phyloP scores from a whole-genome alignment of 2,113 vertebrate species.

The Nothobranchius kuhntae region DNA sequence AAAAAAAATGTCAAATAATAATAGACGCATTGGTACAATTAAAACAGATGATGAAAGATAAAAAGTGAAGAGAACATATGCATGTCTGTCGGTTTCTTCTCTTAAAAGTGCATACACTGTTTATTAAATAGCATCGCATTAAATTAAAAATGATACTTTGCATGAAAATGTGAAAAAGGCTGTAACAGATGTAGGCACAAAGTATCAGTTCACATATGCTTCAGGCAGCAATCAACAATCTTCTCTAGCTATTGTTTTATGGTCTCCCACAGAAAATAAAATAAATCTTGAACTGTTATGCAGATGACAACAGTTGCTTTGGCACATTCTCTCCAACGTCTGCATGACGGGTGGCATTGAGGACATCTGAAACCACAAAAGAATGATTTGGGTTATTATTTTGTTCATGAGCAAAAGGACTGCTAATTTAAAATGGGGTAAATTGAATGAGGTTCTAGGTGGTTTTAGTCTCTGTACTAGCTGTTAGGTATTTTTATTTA shows the following conservation, averaged over 20 bases:
- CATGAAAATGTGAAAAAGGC: slow-evolving; percentile 85
- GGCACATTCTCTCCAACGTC: slow-evolving; percentile 76
- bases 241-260: slow-evolving; percentile 62
- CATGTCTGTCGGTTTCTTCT: slow-evolving; percentile 67
- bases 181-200: slow-evolving; percentile 93
- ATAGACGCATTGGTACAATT: slow-evolving; percentile 56
- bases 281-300: slow-evolving; percentile 34
- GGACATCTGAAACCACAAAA: slow-evolving; percentile 74
- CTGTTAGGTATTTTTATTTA: no score
- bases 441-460: no score
- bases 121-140: slow-evolving; percentile 91
- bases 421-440: no score
- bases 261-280: slow-evolving; percentile 49
- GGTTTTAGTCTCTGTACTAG: not conserved
- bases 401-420: not conserved
- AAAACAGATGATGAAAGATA: slow-evolving; percentile 57
- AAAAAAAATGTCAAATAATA: slow-evolving; percentile 49
- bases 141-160: slow-evolving; percentile 86
- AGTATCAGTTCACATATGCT: slow-evolving; percentile 79
- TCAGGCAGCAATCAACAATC: slow-evolving; percentile 76
- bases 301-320: slow-evolving; percentile 77
- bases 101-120: slow-evolving; percentile 91
- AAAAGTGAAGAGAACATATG: slow-evolving; percentile 66
- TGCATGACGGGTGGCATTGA: slow-evolving; percentile 61
- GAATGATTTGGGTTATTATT: slow-evolving; percentile 54